Evolutionary conservation across 2,113 vertebrate genomes (phyloP).

Genomic region (Pipra filicauda): DNA sequence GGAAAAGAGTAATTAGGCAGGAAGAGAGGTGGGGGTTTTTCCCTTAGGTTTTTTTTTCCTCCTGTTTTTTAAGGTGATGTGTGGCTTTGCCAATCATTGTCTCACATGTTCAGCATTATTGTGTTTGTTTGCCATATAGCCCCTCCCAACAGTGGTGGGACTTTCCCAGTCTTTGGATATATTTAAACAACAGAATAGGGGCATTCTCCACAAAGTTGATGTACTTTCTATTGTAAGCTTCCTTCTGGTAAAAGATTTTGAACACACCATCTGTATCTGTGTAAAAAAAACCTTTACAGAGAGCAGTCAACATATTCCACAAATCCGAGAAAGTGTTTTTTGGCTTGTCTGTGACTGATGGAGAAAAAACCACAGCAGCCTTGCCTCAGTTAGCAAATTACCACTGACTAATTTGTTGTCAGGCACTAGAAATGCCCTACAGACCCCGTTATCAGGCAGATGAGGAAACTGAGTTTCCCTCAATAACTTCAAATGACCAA

Average conservation of each 20-base stretch:
- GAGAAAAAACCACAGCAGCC: neutral
- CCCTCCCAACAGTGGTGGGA: neutral
- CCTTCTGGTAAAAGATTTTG: neutral
- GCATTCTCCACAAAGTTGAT: neutral
- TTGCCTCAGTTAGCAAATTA: neutral
- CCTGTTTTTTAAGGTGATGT: rapidly evolving
- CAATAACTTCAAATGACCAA: neutral
- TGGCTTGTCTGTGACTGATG: neutral
- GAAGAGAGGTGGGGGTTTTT: rapidly evolving
- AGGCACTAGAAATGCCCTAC: neutral
- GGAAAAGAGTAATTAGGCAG: neutral
- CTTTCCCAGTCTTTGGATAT: neutral
- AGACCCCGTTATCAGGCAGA: neutral
- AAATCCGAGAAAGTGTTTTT: neutral
- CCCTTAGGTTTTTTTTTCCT: neutral
- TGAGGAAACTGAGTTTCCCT: neutral
- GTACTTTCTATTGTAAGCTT: neutral
- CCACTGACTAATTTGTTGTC: neutral
- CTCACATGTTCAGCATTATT: neutral
- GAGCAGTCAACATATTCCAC: neutral
- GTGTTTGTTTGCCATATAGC: neutral
- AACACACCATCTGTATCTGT: neutral
- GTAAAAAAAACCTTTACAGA: neutral
- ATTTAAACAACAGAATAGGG: neutral
- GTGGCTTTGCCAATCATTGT: neutral